phyloP scores from a whole-genome alignment of 2,113 vertebrate species.

The Myotis brandtii region DNA sequence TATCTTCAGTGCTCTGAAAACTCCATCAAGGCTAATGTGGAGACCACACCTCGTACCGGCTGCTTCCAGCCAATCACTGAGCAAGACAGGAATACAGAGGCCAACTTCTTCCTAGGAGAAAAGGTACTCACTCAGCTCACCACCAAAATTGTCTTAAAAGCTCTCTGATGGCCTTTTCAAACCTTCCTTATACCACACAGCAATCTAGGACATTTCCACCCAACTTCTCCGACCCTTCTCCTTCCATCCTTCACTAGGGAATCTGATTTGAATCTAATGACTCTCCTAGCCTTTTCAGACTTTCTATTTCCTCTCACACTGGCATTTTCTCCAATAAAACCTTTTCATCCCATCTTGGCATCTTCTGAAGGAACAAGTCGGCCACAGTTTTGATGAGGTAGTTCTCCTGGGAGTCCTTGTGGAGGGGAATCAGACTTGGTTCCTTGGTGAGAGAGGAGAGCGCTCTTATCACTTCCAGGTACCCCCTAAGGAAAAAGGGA shows the following conservation, averaged over 20 bases:
- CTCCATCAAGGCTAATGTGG: neutral
- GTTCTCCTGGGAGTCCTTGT: neutral
- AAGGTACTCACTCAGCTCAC: neutral
- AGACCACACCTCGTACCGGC: accelerated
- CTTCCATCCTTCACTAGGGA: neutral
- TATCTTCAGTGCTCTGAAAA: neutral
- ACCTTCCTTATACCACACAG: neutral
- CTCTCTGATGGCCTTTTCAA: neutral
- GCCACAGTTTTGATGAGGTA: neutral
- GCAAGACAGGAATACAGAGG: neutral
- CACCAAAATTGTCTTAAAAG: neutral
- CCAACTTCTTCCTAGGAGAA: neutral
- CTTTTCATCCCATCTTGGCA: neutral
- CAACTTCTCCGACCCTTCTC: no score
- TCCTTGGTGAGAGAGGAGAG: neutral
- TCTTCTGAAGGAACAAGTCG: neutral
- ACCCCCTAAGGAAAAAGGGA: neutral
- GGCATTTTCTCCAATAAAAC: neutral
- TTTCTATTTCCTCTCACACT: neutral
- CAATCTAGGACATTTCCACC: neutral
- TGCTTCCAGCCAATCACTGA: neutral
- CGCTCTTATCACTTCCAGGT: accelerated
- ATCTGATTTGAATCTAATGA: neutral
- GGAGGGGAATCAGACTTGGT: neutral
- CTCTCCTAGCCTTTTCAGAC: neutral